These are phyloP conservation scores for Rhamnusium bicolor DNA, from an alignment of 2,888 invertebrate genomes.

Conservation along the genomic window DNA sequence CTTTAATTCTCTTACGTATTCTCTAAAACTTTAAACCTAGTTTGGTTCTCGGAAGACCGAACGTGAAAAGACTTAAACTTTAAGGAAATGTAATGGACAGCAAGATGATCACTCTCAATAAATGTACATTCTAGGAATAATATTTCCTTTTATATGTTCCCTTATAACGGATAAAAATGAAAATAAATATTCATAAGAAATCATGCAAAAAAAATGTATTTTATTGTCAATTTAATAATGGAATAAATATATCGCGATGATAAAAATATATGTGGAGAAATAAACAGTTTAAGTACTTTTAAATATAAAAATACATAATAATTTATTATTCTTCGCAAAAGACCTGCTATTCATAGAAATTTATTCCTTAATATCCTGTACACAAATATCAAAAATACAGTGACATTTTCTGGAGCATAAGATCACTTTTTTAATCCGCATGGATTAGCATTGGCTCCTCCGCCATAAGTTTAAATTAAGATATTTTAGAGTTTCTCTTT, in stretches of 20 bases:
- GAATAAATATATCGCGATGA: background rate
- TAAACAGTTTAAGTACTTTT: background rate
- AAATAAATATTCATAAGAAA: background rate
- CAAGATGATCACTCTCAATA: background rate
- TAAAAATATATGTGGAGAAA: background rate
- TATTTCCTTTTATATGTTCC: background rate
- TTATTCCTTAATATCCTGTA: background rate
- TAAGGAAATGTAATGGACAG: constrained; percentile 13
- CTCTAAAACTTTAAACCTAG: constrained; percentile 16
- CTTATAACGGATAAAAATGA: background rate
- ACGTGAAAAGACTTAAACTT: constrained; percentile 16
- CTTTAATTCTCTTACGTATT: constrained; percentile 16
- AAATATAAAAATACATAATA: too few species aligned
- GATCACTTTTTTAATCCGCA: too few species aligned
- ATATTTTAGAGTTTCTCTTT: too few species aligned
- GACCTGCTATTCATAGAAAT: too few species aligned
- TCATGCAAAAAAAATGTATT: background rate
- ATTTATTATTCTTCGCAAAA: too few species aligned
- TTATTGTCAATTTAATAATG: too few species aligned
- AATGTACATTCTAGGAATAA: background rate
- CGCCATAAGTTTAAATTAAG: too few species aligned
- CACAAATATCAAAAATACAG: too few species aligned
- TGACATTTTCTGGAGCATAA: too few species aligned
- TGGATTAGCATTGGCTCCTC: too few species aligned
- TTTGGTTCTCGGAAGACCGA: constrained; percentile 1